Evolutionary conservation across 2,113 vertebrate species (phyloP).

Genomic region (Salvelinus fontinalis): DNA sequence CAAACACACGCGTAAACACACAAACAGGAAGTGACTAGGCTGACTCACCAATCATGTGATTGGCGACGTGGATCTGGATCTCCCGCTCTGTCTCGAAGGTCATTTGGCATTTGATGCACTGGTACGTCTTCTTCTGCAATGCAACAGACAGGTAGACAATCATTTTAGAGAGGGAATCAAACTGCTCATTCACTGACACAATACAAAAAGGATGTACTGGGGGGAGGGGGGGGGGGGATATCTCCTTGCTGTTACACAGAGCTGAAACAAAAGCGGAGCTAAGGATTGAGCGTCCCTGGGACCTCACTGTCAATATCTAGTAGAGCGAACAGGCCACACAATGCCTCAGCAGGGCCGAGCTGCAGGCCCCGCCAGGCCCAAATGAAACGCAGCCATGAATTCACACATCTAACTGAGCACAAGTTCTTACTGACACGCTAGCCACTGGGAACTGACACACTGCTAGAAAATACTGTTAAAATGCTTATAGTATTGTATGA

Average conservation of each 20-base stretch:
- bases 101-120: constrained; percentile 99
- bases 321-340: constrained; percentile 66
- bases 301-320: constrained; percentile 75
- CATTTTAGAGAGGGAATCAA: constrained; percentile 47
- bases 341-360: constrained; percentile 66
- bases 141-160: constrained; percentile 66
- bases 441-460: background rate
- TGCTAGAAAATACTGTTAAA: background rate
- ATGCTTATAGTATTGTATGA: background rate
- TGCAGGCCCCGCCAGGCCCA: constrained; percentile 28
- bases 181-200: constrained; percentile 96
- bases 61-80: constrained; percentile 99
- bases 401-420: too few relatives aligned
- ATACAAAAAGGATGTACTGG: constrained; percentile 72
- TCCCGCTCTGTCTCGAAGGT: constrained; percentile 99
- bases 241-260: constrained; percentile 20
- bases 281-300: constrained; percentile 51
- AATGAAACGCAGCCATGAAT: too few relatives aligned
- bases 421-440: too few relatives aligned
- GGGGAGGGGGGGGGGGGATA: constrained; percentile 2
- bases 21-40: constrained; percentile 8
- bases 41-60: constrained; percentile 99
- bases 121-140: constrained; percentile 97
- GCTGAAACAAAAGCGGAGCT: constrained; percentile 40
- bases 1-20: too few relatives aligned